phyloP scores from a whole-genome alignment of 2,888 invertebrate genomes.

The Leptarthrus brevirostris region DNA sequence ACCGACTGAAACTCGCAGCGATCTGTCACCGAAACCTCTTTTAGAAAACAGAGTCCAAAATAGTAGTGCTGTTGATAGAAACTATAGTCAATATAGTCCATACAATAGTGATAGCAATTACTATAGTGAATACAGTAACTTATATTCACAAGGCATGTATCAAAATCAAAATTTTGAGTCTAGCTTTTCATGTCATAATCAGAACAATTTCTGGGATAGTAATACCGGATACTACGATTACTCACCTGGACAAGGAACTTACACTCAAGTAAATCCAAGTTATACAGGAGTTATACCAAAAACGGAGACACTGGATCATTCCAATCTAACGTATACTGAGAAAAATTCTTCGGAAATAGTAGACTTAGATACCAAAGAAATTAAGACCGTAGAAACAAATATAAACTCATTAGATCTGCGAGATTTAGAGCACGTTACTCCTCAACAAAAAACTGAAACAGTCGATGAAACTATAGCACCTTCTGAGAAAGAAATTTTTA shows the following conservation, averaged over 20 bases:
- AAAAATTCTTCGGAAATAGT: constrained; percentile 64
- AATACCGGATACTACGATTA: constrained; percentile 31
- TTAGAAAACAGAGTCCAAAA: neutral
- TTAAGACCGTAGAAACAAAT: constrained; percentile 64
- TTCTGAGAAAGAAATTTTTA: constrained; percentile 70
- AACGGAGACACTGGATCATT: constrained; percentile 47
- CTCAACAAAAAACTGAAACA: constrained; percentile 20
- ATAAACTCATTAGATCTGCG: constrained; percentile 55
- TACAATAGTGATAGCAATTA: constrained; percentile 15
- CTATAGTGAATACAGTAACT: constrained; percentile 42
- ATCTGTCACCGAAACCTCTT: neutral
- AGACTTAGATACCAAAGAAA: constrained; percentile 67
- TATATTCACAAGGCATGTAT: constrained; percentile 50
- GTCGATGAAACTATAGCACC: constrained; percentile 65
- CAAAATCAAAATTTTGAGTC: constrained; percentile 43
- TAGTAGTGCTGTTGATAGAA: neutral
- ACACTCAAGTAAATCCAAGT: constrained; percentile 38
- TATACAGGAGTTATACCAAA: constrained; percentile 49
- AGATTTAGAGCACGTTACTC: neutral
- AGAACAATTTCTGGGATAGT: constrained; percentile 49
- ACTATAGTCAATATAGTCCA: neutral
- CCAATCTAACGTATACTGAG: constrained; percentile 54
- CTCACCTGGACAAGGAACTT: constrained; percentile 3
- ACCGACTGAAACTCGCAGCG: constrained; percentile 51
- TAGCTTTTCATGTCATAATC: constrained; percentile 38